Conservation (phyloP, 2,113 vertebrate species). For the Penelope pileata region DNA sequence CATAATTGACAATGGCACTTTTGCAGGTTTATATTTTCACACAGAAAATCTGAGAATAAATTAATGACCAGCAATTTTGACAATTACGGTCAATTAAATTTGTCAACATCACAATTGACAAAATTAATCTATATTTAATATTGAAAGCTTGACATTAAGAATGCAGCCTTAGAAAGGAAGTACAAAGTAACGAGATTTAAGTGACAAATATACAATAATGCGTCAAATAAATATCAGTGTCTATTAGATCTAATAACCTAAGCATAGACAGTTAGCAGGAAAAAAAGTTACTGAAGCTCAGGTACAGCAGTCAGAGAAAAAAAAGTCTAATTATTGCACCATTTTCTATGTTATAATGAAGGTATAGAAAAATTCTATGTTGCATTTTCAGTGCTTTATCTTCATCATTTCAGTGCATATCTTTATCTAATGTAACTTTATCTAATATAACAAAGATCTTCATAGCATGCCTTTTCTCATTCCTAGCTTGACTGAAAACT, state of each 20-base stretch:
- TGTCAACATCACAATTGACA: conserved; percentile 72
- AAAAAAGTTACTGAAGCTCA: not conserved
- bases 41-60: conserved; percentile 80
- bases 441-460: not conserved
- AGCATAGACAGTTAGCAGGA: not conserved
- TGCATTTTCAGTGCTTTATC: not conserved
- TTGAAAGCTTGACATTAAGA: conserved; percentile 51
- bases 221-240: not conserved
- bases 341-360: not conserved
- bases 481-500: not conserved
- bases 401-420: too few relatives aligned
- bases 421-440: not conserved
- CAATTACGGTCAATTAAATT: conserved; percentile 88
- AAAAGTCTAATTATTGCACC: not conserved
- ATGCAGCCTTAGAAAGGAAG: not conserved
- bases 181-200: not conserved
- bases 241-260: not conserved
- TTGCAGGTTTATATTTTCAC: conserved; percentile 80
- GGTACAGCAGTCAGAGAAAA: not conserved
- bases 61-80: conserved; percentile 87
- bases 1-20: conserved; percentile 86
- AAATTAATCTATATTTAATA: conserved; percentile 69
- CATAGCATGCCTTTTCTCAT: not conserved
- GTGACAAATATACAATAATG: not conserved
- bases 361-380: not conserved